Percentiles rank a stretch among this genome's conserved stretches.
These are phyloP conservation scores for Sebastes elongatus DNA, from an alignment of 2,797 vertebrate species.

Conservation along the genomic window DNA sequence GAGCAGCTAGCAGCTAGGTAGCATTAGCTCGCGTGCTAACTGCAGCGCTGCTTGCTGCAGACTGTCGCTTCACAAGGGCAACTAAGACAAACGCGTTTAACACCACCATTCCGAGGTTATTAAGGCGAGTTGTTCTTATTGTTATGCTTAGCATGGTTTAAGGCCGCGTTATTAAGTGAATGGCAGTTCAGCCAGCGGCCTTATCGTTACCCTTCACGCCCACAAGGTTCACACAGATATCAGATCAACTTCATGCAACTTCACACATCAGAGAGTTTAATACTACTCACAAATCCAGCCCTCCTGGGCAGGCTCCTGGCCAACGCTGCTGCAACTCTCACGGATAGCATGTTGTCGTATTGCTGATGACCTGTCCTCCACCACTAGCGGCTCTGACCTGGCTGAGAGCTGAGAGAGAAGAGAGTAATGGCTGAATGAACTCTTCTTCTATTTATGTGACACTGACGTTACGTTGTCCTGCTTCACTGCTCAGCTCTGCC, in stretches of 20 bases:
- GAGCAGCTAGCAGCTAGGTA: conserved; percentile 62
- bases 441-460: conserved; percentile 72
- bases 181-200: conserved; percentile 64
- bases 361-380: conserved; percentile 76
- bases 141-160: background rate
- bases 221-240: conserved; percentile 23
- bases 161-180: background rate
- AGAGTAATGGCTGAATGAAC: conserved; percentile 78
- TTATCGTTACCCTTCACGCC: conserved; percentile 70
- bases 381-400: conserved; percentile 65
- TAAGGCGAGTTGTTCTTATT: too few species aligned
- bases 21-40: conserved; percentile 53
- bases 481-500: conserved; percentile 7
- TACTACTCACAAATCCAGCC: conserved; percentile 88
- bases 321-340: conserved; percentile 90
- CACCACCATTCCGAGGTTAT: fast-evolving
- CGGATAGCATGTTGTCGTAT: conserved; percentile 87
- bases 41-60: background rate
- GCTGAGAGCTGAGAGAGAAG: conserved; percentile 11
- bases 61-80: conserved; percentile 46
- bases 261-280: fast-evolving
- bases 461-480: background rate
- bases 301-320: conserved; percentile 87
- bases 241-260: background rate
- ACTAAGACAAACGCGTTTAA: background rate